Conservation (phyloP, 2,888 invertebrate species). For the Chelonus formosanus region DNA sequence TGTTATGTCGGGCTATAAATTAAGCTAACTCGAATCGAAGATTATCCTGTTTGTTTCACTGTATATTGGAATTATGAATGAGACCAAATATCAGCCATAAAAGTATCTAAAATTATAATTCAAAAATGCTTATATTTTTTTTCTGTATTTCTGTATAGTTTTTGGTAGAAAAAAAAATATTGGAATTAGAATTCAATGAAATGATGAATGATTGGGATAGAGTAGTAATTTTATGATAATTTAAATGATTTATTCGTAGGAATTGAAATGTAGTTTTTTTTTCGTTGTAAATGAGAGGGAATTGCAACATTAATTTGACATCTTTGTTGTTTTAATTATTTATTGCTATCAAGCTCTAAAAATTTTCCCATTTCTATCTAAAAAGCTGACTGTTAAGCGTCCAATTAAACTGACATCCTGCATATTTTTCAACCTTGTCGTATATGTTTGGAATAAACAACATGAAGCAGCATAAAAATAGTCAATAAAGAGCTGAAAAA, state of each 20-base stretch:
- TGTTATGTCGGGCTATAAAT: conserved; percentile 43
- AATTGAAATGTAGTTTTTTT: too few species aligned
- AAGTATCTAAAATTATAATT: background rate
- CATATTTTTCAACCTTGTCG: conserved; percentile 13
- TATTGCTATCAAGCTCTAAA: background rate
- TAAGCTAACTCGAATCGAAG: conserved; percentile 39
- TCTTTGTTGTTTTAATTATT: too few species aligned
- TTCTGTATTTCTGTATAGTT: too few species aligned
- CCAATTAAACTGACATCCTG: conserved; percentile 10
- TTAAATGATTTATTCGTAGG: too few species aligned
- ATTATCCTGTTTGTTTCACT: conserved; percentile 37
- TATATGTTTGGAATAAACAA: conserved; percentile 14
- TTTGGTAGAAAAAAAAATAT: too few species aligned
- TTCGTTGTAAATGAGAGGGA: too few species aligned
- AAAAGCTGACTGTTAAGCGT: conserved; percentile 10
- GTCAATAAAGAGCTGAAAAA: conserved; percentile 8
- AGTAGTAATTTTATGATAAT: too few species aligned
- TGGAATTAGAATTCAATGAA: too few species aligned
- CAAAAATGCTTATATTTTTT: too few species aligned
- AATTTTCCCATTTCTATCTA: conserved; percentile 3
- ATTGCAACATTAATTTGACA: too few species aligned
- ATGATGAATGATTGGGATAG: too few species aligned
- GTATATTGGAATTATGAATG: conserved; percentile 20
- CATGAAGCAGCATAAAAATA: conserved; percentile 7
- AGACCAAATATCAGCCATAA: background rate